Evolutionary conservation across 2,888 invertebrate genomes (phyloP), one percentile per base, ranked within the genome.

Genomic region (Andrena marginata): DNA sequence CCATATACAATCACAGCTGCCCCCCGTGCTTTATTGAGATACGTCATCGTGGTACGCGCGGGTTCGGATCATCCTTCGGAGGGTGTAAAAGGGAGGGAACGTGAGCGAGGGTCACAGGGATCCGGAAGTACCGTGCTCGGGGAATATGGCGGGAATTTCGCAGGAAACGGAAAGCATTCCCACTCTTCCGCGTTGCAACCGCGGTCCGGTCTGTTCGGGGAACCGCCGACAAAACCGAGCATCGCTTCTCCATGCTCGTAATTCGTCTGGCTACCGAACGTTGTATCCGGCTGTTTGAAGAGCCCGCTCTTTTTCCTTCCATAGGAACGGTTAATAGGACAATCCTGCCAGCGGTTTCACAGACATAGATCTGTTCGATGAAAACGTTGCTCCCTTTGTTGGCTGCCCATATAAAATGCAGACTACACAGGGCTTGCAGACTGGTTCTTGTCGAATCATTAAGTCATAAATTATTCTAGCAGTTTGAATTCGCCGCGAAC

Each of bases 151-250:
- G 70, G 75, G 85, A 89, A 89, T 89, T 89, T 87, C 76, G 80
- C 86, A 88, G 89, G 90, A 90, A 91, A 77, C 89, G 88, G 87
- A 87, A 91, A 90, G 85, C 90, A 85, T 87, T 90, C 80, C 80
- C 80, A 85, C 84, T 87, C 87, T 90, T 91, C 90, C 89, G 86
- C 85, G 77, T 86, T 81, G 84, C 75, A 77, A 88, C 85, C 85
- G 80, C 85, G 78, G 62, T 56, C 73, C 70, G 79, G 80, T 63
- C 75, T 80, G 77, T 82, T 85, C 82, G 80, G 82, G 60, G 77
- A 86, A 82, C 85, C 86, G n/a, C 81, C 80, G 81, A 81, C 88
- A 85, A 87, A 84, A 80, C 84, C 87, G 70, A 79, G 79, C 77
- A 80, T 76, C 65, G 70, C 72, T 78, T 67, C 76, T 65, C 70